Base-by-base conservation (phyloP, 1,140 invertebrate species). In the Leptopilina clavipes region DNA sequence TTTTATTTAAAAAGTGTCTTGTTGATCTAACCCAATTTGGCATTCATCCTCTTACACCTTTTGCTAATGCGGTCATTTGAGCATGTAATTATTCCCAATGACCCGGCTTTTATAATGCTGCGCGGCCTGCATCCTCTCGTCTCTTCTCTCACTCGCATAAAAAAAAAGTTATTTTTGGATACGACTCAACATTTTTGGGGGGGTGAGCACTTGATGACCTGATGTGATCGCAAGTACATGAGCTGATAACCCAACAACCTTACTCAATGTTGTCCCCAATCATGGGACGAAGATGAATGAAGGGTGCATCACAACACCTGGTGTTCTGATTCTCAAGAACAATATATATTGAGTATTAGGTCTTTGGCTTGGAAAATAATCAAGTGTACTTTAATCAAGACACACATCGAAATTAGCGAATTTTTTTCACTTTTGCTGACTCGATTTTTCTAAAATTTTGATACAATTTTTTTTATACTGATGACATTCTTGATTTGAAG, bases 231-330 rank as follows among this genome's bases (percentile, higher is more conserved):
- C 22, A 10, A 65, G 59, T 65, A 18, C 14, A n/a, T 76, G 48
- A 76, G 19, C 70, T 72, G 72, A 72, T 76, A 71, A 76, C 75
- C 75, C 54, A 71, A 76, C 54, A 71, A 76, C 75, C 75, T 76
- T 65, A 72, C 75, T 72, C 75, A 72, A 72, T 76, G 75, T 65
- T 44, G 71, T 70, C 19, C 31, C 56, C 45, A 45, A 52, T 65
- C 25, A 65, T 37, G 9, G 5, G 59, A 65, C 12, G 59, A 65
- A 65, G 59, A 37, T 65, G 59, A 65, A 65, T 65, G 59, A 9
- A 40, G 59, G 14, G 59, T 59, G 59, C 22, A 31, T 65, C 59
- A 31, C 37, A 1, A 9, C 19, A 31, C 59, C 59, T 31, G 22
- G 59, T 31, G 59, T 7, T n/a, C 25, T 65, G 12, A 37, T 25